Evolutionary conservation across 2,888 invertebrate genomes (phyloP).

Genomic region (Agrochola litura): DNA sequence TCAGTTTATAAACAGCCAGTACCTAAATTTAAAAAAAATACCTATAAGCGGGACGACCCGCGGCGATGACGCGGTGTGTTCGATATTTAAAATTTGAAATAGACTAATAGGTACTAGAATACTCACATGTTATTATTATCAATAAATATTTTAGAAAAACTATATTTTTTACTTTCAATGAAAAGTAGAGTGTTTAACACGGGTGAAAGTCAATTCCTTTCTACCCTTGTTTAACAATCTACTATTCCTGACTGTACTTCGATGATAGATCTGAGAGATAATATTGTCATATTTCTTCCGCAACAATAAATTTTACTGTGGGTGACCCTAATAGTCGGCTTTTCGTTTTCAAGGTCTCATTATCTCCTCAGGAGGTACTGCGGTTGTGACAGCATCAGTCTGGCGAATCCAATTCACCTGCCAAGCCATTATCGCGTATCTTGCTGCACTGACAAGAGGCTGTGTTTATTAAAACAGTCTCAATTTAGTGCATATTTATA

Average conservation of each 20-base stretch:
- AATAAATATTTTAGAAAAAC: too few relatives aligned
- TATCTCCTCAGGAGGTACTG: slow-evolving; percentile 19
- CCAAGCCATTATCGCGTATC: slow-evolving; percentile 15
- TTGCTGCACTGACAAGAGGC: neutral
- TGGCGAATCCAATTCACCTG: slow-evolving; percentile 35
- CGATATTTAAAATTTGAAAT: too few relatives aligned
- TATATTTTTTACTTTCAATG: too few relatives aligned
- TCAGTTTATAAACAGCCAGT: too few relatives aligned
- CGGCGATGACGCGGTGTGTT: too few relatives aligned
- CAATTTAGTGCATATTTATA: slow-evolving; percentile 21
- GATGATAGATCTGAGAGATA: neutral
- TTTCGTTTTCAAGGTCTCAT: slow-evolving; percentile 9
- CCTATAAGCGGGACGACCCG: too few relatives aligned
- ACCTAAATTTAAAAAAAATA: too few relatives aligned
- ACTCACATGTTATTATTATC: too few relatives aligned
- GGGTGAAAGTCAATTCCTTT: too few relatives aligned
- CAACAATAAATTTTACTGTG: neutral
- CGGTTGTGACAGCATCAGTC: slow-evolving; percentile 19
- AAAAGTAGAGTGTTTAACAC: too few relatives aligned
- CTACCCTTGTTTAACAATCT: too few relatives aligned
- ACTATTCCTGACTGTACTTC: neutral
- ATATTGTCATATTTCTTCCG: neutral
- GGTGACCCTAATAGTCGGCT: neutral
- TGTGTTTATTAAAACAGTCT: slow-evolving; percentile 2
- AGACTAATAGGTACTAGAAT: too few relatives aligned